Base-by-base conservation (phyloP, 1,140 invertebrate genomes). In the Hesperophylax magnus region DNA sequence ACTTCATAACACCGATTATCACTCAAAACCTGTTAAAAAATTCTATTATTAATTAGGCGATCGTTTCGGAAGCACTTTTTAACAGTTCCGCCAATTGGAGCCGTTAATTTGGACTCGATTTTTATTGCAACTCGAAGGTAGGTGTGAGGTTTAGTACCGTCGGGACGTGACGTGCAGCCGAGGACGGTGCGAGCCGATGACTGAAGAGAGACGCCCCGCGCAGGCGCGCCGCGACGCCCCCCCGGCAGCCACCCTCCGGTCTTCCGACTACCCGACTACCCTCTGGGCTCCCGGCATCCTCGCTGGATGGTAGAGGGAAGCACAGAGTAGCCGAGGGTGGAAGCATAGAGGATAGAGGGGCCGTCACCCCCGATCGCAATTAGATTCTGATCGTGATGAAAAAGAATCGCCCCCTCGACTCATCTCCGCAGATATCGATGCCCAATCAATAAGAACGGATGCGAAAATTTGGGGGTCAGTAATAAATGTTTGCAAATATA, bases 311-410 rank as follows among this genome's bases (percentile, higher is more conserved):
- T 14, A 47, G 9, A 47, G 39, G 39, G 39, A 47, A 47, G 39
- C 39, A 47, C 6, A 14, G 39, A 47, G 39, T 14, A 14, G 39
- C 39, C 39, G 39, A 47, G 39, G 39, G 39, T 47, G 3, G 39
- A 47, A 47, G 39, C 39, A 47, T 47, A 47, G 39, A 47, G 39
- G 39, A 47, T 47, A 47, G 39, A 47, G 39, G 39, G 39, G 39
- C 77, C 61, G 47, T 34, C 72, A 75, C 61, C 27, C 65, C 56
- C 47, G 69, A 52, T 79, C 78, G 81, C 81, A 82, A 82, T 82
- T 82, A 80, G 72, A 80, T 77, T 79, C 65, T 80, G 72, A 77
- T 82, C 78, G 81, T 80, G 75, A 78, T 71, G 74, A 56, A 67
- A 82, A 82, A 82, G 71, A 79, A 77, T 82, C 78, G 69, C 71